Percentiles rank a stretch among this genome's conserved stretches.
These are phyloP conservation scores for Philopotamus ludificatus DNA, from an alignment of 1,140 invertebrate species.

Conservation along the genomic window DNA sequence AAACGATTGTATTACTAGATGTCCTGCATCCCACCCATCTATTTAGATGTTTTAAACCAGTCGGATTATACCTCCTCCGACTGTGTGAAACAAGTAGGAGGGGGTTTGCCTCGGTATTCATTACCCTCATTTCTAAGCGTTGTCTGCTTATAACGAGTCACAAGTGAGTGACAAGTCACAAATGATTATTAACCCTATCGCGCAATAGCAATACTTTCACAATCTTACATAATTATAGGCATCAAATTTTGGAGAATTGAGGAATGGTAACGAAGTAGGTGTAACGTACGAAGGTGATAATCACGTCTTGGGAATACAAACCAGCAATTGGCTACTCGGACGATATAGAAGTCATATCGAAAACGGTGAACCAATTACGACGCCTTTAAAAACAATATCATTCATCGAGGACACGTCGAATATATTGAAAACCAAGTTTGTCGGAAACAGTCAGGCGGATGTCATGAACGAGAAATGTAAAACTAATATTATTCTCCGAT, in stretches of 20 bases:
- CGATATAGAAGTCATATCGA: slow-evolving; percentile 53
- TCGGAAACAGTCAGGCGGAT: slow-evolving; percentile 47
- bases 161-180: too few species aligned
- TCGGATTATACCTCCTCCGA: too few species aligned
- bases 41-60: too few species aligned
- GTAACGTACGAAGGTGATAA: slow-evolving; percentile 90
- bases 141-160: too few species aligned
- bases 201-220: too few species aligned
- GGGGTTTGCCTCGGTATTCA: too few species aligned
- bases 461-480: slow-evolving; percentile 62
- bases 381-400: slow-evolving; percentile 64
- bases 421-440: slow-evolving; percentile 57
- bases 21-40: too few species aligned
- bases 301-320: slow-evolving; percentile 82
- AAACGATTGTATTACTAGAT: too few species aligned
- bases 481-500: slow-evolving; percentile 42
- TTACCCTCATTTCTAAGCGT: too few species aligned
- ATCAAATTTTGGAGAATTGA: slow-evolving; percentile 69
- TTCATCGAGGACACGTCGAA: slow-evolving; percentile 57
- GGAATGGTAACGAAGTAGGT: slow-evolving; percentile 82
- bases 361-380: slow-evolving; percentile 50
- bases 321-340: slow-evolving; percentile 73
- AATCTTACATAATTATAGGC: slow-evolving; percentile 55
- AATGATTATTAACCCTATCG: too few species aligned
- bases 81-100: too few species aligned